phyloP scores from a whole-genome alignment of 1,140 invertebrate genomes.

The Diuraphis noxia region DNA sequence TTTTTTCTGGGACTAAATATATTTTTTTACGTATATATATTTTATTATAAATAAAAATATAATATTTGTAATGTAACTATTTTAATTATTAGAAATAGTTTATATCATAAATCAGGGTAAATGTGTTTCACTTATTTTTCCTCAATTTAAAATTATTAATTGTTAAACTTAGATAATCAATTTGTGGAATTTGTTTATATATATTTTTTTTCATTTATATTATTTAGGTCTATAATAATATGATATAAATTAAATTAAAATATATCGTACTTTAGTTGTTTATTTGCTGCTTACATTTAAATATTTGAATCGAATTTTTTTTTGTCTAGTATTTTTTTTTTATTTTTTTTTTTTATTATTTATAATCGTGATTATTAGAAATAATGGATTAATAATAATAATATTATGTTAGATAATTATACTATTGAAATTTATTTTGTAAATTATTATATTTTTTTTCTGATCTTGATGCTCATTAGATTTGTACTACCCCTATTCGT shows the following conservation, averaged over 20 bases:
- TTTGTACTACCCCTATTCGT: not conserved
- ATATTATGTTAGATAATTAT: not conserved
- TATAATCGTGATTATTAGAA: not conserved
- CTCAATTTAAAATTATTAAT: not conserved
- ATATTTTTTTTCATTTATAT: constrained; percentile 28
- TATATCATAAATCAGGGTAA: not conserved
- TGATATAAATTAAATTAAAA: not conserved
- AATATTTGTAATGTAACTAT: constrained; percentile 18
- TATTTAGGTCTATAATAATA: not conserved
- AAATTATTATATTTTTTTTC: not conserved
- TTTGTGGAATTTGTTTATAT: constrained; percentile 7
- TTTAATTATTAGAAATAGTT: constrained; percentile 33
- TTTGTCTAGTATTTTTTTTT: not conserved
- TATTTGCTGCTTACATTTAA: not conserved
- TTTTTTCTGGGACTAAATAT: not conserved
- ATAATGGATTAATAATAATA: not conserved
- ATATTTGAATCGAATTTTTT: not conserved
- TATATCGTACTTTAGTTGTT: not conserved
- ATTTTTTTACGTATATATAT: not conserved
- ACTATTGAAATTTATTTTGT: not conserved
- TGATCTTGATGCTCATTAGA: not conserved
- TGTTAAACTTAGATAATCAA: not conserved
- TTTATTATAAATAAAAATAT: not conserved
- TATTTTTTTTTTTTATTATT: not conserved
- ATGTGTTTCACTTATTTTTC: not conserved